A percentile compares a stretch with the other conserved stretches of the same genome.
phyloP scores from a whole-genome alignment of 2,888 invertebrate species.

The Thera obeliscata region DNA sequence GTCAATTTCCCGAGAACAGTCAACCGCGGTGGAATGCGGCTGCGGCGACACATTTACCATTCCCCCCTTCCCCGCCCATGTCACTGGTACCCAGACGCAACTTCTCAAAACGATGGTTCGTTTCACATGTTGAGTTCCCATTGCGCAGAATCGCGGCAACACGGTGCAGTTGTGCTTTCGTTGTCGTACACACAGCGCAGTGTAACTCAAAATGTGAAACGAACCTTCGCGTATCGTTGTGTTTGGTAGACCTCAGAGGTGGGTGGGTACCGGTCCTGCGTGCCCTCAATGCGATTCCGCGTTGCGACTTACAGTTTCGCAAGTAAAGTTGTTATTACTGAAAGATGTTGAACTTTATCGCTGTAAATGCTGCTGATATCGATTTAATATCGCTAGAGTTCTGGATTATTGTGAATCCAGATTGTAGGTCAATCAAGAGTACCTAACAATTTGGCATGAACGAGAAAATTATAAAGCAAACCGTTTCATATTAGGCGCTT shows the following conservation, averaged over 20 bases:
- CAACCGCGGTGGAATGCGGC: constrained; percentile 72
- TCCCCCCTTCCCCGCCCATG: constrained; percentile 45
- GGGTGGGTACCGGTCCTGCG: constrained; percentile 70
- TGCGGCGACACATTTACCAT: constrained; percentile 73
- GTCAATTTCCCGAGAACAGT: constrained; percentile 61
- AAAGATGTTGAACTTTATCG: constrained; percentile 16
- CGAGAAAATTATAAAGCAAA: not conserved
- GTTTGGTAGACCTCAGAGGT: constrained; percentile 43
- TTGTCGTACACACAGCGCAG: not conserved
- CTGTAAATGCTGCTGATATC: not conserved
- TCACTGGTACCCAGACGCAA: constrained; percentile 44
- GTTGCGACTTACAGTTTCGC: constrained; percentile 54
- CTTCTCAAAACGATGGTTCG: not conserved
- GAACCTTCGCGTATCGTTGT: not conserved
- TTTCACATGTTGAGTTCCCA: not conserved
- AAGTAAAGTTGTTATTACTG: constrained; percentile 11
- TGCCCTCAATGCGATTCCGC: constrained; percentile 77
- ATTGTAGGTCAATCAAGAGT: too few relatives aligned
- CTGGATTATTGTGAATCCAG: too few relatives aligned
- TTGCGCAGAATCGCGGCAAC: not conserved
- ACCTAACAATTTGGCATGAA: not conserved
- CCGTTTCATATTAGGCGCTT: not conserved
- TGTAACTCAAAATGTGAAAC: not conserved
- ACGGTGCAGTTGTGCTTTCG: not conserved
- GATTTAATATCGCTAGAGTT: too few relatives aligned